These are phyloP conservation scores for Pogonomyrmex californicus DNA, from an alignment of 1,140 invertebrate genomes.

Conservation along the genomic window DNA sequence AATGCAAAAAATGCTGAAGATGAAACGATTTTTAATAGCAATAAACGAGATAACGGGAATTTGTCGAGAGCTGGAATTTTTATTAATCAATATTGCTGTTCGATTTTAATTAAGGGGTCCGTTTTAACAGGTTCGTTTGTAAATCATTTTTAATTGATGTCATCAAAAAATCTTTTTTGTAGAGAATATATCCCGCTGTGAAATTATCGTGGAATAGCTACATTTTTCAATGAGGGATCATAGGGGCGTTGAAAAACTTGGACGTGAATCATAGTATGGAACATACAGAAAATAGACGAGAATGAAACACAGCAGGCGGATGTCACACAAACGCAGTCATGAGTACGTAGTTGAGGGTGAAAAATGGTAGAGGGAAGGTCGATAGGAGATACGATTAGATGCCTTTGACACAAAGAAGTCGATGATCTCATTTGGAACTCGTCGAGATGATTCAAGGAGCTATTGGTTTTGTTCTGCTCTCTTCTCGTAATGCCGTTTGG, in stretches of 20 bases:
- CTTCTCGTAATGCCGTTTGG: background rate
- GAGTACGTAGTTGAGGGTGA: slow-evolving; percentile 37
- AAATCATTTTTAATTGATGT: background rate
- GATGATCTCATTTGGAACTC: slow-evolving; percentile 55
- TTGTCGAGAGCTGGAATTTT: background rate
- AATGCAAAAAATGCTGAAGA: background rate
- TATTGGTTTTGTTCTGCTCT: slow-evolving; percentile 41
- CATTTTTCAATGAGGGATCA: background rate
- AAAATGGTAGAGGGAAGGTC: slow-evolving; percentile 30
- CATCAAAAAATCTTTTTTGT: background rate
- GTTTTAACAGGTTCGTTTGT: background rate
- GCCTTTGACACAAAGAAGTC: slow-evolving; percentile 57
- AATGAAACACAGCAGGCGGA: slow-evolving; percentile 31
- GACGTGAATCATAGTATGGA: slow-evolving; percentile 29
- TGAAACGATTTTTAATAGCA: slow-evolving; percentile 15
- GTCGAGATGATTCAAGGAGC: slow-evolving; percentile 56
- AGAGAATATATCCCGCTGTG: background rate
- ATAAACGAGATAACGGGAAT: background rate
- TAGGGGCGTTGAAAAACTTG: slow-evolving; percentile 20
- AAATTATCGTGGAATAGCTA: background rate
- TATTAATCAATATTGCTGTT: slow-evolving; percentile 1
- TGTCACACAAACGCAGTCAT: background rate
- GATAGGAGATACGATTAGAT: slow-evolving; percentile 72
- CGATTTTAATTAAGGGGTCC: background rate
- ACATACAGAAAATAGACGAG: slow-evolving; percentile 38